Evolutionary conservation across 2,888 invertebrate genomes (phyloP), one percentile per base, ranked within the genome.

Genomic region (Meteorus colon): DNA sequence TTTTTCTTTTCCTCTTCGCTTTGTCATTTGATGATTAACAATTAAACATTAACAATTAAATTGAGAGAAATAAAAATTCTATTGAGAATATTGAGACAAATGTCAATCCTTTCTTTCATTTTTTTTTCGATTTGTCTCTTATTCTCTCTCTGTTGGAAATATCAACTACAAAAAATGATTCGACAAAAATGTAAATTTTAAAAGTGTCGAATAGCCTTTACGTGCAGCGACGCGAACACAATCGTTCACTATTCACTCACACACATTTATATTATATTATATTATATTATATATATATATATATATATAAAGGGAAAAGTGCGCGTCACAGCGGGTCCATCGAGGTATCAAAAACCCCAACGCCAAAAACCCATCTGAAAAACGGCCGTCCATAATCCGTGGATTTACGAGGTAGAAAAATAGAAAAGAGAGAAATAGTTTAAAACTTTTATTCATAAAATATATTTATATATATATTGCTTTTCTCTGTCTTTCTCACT

Each of bases 361-460:
- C 73, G 59, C 27, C 76, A 71, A 69, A 72, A 76, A 41, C 41
- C 70, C 76, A 75, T 55, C 29, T 78, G 68, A 72, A 80, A 77
- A 63, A 63, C 71, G 69, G 76, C 68, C 72, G 66, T 79, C 72
- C 81, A 80, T 84, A 86, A 85, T 82, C 84, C 80, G 77, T 82
- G 83, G 82, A 85, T 86, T 86, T 87, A 86, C 82, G 85, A 85
- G 83, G 79, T 80, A 81, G 76, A 80, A 79, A 80, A 82, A 77
- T 82, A 80, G 80, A 79, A 80, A 78, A 77, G 72, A 74, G 73
- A 27, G 69, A 60, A 62, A 60, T 70, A 59, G 6, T 31, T 48
- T 67, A 19, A 19, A 31, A 63, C 34, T 63, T 31, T 6, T 31
- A 63, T 29, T 10, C 29, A 27, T 31, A 63, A 29, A 63, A 34